A percentile compares a stretch with the other conserved stretches of the same genome.
phyloP scores from a whole-genome alignment of 2,888 invertebrate genomes.

The Aphodius sticticus region DNA sequence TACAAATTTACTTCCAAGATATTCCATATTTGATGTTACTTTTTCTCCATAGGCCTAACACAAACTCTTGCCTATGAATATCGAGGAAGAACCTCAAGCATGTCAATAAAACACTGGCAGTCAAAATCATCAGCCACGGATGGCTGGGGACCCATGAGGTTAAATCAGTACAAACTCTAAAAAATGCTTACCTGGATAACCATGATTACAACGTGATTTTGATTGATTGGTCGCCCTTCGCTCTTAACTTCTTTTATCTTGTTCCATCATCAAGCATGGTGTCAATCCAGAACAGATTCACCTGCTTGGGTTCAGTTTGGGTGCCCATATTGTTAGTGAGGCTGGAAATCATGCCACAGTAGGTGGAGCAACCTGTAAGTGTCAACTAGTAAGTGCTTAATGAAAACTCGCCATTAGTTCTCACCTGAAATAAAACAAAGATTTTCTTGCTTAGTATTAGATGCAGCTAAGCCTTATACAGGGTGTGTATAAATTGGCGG shows the following conservation, averaged over 20 bases:
- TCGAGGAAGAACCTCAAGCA: no score
- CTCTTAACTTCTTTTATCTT: background rate
- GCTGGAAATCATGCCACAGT: background rate
- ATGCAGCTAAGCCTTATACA: background rate
- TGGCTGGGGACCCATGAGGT: background rate
- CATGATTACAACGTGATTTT: background rate
- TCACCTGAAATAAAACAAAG: no score
- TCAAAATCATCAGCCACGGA: background rate
- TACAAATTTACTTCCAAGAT: no score
- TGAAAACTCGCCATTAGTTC: no score
- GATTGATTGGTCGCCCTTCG: background rate
- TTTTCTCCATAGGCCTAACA: no score
- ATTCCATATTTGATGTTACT: no score
- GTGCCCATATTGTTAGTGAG: background rate
- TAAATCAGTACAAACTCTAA: background rate
- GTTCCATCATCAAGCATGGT: background rate
- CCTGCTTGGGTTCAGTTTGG: background rate
- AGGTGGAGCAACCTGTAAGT: background rate
- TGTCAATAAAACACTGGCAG: background rate
- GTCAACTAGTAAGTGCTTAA: background rate
- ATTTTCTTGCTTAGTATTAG: background rate
- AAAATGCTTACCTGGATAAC: background rate
- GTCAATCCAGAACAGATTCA: background rate
- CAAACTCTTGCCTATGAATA: no score
- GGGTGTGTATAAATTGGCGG: no score